Percentiles rank a stretch among this genome's conserved stretches.
These are phyloP conservation scores for Buceros bicornis DNA, from an alignment of 2,797 vertebrate species.

Conservation along the genomic window DNA sequence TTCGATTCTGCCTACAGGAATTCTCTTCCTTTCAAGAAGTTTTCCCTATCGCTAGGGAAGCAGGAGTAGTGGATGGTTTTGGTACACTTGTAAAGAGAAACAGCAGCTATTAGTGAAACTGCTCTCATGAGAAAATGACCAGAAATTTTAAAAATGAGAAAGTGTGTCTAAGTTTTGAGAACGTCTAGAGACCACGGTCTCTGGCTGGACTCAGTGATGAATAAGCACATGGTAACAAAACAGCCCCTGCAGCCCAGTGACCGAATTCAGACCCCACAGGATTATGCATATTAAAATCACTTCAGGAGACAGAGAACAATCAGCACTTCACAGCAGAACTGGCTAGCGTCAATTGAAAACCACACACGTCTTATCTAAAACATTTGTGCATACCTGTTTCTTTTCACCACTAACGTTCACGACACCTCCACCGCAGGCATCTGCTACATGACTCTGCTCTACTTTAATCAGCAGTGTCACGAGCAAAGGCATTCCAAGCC, in stretches of 20 bases:
- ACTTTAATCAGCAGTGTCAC: neutral
- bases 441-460: neutral
- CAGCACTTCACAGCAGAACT: neutral
- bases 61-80: neutral
- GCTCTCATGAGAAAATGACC: neutral
- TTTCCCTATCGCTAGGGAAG: accelerated
- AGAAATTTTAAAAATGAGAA: neutral
- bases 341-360: neutral
- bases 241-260: neutral
- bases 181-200: neutral
- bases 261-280: neutral
- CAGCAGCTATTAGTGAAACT: neutral
- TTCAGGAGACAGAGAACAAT: neutral
- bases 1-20: neutral
- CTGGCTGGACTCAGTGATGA: neutral
- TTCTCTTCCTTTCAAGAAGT: neutral
- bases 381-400: neutral
- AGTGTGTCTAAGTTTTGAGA: neutral
- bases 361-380: accelerated
- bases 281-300: neutral
- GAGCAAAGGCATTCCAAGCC: neutral
- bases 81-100: neutral
- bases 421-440: neutral
- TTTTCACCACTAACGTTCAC: neutral
- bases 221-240: neutral